These are phyloP conservation scores for Desoria tigrina DNA, from an alignment of 2,888 invertebrate species.

Conservation along the genomic window DNA sequence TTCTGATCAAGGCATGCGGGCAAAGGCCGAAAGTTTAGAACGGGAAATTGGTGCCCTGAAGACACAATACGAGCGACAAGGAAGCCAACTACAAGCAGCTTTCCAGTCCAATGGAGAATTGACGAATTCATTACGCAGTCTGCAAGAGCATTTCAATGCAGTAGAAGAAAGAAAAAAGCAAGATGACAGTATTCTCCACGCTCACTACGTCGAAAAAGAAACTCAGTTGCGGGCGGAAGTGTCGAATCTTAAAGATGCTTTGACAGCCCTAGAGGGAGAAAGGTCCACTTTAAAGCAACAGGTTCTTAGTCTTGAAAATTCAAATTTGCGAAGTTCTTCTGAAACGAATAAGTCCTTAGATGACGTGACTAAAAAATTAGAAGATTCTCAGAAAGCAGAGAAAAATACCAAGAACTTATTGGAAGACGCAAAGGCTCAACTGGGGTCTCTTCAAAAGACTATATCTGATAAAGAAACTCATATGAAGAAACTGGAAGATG, in stretches of 20 bases:
- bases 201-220: constrained; percentile 50
- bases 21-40: constrained; percentile 46
- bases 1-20: constrained; percentile 38
- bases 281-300: constrained; percentile 35
- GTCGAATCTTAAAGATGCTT: constrained; percentile 28
- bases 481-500: constrained; percentile 61
- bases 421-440: constrained; percentile 32
- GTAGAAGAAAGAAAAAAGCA: constrained; percentile 30
- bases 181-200: constrained; percentile 20
- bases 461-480: constrained; percentile 62
- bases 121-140: constrained; percentile 40
- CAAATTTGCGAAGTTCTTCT: constrained; percentile 27
- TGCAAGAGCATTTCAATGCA: constrained; percentile 40
- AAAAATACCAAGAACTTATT: constrained; percentile 41
- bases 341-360: constrained; percentile 34
- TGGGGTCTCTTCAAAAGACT: constrained; percentile 62
- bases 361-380: constrained; percentile 31
- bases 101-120: constrained; percentile 48
- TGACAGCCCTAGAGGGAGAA: constrained; percentile 33
- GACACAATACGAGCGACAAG: constrained; percentile 54
- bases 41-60: constrained; percentile 55
- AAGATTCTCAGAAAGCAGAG: constrained; percentile 39
- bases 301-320: constrained; percentile 31
- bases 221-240: constrained; percentile 35
- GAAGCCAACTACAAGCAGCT: constrained; percentile 57